Evolutionary conservation across 2,888 invertebrate genomes (phyloP).

Genomic region (Lepidocyrtoides sp.): DNA sequence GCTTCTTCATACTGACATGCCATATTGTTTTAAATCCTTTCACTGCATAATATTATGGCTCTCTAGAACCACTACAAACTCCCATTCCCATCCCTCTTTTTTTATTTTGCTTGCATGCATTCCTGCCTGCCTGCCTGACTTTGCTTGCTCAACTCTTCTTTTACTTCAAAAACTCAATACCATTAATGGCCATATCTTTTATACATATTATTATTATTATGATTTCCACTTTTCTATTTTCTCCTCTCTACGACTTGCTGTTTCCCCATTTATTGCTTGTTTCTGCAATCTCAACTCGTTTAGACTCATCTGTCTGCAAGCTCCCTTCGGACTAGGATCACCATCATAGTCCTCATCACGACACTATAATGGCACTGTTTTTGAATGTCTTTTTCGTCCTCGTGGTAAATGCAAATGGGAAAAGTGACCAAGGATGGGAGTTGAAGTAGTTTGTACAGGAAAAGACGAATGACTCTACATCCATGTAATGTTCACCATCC

Average conservation of each 20-base stretch:
- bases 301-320: constrained; percentile 9
- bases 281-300: not conserved
- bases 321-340: not conserved
- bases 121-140: no score
- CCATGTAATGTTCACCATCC: no score
- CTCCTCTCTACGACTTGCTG: not conserved
- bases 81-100: constrained; percentile 69
- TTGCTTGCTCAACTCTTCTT: constrained; percentile 14
- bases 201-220: constrained; percentile 41
- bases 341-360: not conserved
- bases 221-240: constrained; percentile 34
- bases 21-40: constrained; percentile 77
- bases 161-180: constrained; percentile 58
- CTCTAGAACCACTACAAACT: constrained; percentile 67
- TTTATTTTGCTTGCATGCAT: constrained; percentile 20
- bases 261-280: not conserved
- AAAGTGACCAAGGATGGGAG: no score
- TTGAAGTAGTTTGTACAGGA: no score
- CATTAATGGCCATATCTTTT: constrained; percentile 62
- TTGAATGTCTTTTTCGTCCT: no score
- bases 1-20: constrained; percentile 71
- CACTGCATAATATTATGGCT: constrained; percentile 74
- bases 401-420: no score
- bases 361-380: not conserved
- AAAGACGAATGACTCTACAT: no score